These are phyloP conservation scores for Netelia virgata DNA, from an alignment of 2,888 invertebrate genomes.

Conservation along the genomic window DNA sequence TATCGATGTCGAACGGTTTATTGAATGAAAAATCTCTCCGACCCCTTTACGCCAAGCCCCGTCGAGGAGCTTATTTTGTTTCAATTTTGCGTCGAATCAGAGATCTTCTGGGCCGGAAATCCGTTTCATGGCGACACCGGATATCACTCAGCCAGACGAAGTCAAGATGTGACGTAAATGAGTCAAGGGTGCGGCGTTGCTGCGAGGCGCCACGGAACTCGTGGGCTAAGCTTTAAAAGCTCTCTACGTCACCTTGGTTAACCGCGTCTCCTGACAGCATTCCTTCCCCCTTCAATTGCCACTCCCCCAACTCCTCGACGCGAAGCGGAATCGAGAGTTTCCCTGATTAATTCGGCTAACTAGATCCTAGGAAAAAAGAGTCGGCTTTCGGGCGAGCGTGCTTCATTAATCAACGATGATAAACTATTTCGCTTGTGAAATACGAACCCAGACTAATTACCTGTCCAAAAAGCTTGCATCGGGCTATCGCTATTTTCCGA, in stretches of 20 bases:
- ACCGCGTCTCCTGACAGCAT: background rate
- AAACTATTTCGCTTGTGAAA: background rate
- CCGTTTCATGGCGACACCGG: slow-evolving; percentile 21
- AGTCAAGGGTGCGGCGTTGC: slow-evolving; percentile 34
- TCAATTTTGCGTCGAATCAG: background rate
- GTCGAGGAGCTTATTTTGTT: background rate
- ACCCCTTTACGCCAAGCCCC: background rate
- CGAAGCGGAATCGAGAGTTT: slow-evolving; percentile 13
- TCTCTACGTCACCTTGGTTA: slow-evolving; percentile 14
- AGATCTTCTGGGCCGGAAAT: slow-evolving; percentile 15
- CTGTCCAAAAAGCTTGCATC: too few relatives aligned
- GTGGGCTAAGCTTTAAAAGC: slow-evolving; percentile 26
- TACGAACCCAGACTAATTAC: background rate
- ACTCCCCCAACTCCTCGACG: background rate
- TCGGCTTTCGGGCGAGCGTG: background rate
- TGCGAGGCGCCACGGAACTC: background rate
- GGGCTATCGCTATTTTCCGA: too few relatives aligned
- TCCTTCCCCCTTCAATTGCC: background rate
- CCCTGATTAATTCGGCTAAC: slow-evolving; percentile 28
- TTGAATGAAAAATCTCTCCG: background rate
- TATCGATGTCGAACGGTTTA: background rate
- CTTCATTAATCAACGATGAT: background rate
- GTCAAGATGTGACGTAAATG: slow-evolving; percentile 36
- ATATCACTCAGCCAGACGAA: slow-evolving; percentile 24
- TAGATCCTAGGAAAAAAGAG: background rate